Base-by-base conservation (phyloP, 2,797 vertebrate genomes). In the Macropodus opercularis region DNA sequence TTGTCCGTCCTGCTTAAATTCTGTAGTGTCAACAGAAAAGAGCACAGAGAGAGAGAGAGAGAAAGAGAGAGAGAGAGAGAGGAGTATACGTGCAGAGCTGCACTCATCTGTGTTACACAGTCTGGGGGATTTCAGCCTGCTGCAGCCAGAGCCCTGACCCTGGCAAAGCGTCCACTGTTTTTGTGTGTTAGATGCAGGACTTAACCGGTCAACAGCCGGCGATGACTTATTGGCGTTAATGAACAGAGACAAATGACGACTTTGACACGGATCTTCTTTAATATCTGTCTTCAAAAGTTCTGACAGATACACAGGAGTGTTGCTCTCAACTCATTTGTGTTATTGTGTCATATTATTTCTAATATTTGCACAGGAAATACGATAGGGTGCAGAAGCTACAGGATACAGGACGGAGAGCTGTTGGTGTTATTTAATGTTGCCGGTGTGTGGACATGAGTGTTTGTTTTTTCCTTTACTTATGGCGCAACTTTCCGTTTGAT, bases 81-180 rank as follows among this genome's bases (percentile, higher is more conserved):
- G 49, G 50, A 55, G 47, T 67, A 75, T 77, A 85, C 82, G 83
- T 90, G 84, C 87, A 40, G 81, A 77, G 70, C 64, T 77, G 89
- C 91, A 91, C 90, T 89, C 46, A 49, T 81, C 83, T 53, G 68
- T 43, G 68, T 62, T 79, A 54, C 80, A 71, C 60, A 85, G 84
- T 83, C 78, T 85, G 83, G 84, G 87, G 72, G 85, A 88, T 80
- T 85, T 77, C 79, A 84, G 83, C 74, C 92, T 90, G 90, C 91
- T 91, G 87, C 55, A 56, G 57, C 54, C 61, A 70, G 84, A 87
- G 79, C 77, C 36, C 57, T 90, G 89, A 92, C 89, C 88, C 92
- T 91, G 88, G 86, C 87, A 73, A 62, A 77, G 67, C 76, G 61
- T 69, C 52, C 52, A 53, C 58, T 81, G 77, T 86, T 85, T 85